Evolutionary conservation across 2,113 vertebrate genomes (phyloP), one percentile per base, ranked within the genome.

Genomic region (Tupaia chinensis): DNA sequence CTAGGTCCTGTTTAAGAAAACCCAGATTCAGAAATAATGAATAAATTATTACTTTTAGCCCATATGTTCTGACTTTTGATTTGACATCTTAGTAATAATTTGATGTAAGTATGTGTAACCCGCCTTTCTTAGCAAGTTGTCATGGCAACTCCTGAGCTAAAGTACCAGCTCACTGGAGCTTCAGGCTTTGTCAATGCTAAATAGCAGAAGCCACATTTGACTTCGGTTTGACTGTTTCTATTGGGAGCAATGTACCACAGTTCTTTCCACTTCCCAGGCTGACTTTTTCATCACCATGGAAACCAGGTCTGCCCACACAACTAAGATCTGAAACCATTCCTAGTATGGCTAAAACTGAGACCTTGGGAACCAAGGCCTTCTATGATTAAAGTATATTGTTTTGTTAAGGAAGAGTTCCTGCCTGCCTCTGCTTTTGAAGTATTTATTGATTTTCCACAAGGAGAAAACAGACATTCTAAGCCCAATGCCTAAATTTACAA

Each of bases 261-360:
- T 94, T 97, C 85, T 94, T 97, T 95, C 60, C 19, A 95, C 76
- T 97, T 91, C 69, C 68, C 76, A 56, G 76, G 14, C 78, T 93
- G 88, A 95, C 90, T 97, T 97, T 87, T 92, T 86, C 70, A 96
- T 98, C 92, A 93, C 97, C 95, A 65, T 98, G 96, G 95, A 89
- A 29, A 96, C 85, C 16, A 91, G 60, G 80, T 95, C 90, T 95
- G 44, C 86, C 93, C 91, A 84, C 86, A 96, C 87, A 96, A 87
- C 73, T 87, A 66, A 93, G 58, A 82, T 96, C 87, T 97, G 65
- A 66, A 32, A 78, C 66, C 66, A 93, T 87, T 65, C 53, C 16
- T 94, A 80, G 66, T 17, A 69, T 91, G 66, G 89, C 85, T 93
- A 91, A 61, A 95, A 77, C 32, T 58, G 27, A 56, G 61, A 14